Evolutionary conservation across 1,140 invertebrate genomes (phyloP).

Genomic region (Probaryconus sp.): DNA sequence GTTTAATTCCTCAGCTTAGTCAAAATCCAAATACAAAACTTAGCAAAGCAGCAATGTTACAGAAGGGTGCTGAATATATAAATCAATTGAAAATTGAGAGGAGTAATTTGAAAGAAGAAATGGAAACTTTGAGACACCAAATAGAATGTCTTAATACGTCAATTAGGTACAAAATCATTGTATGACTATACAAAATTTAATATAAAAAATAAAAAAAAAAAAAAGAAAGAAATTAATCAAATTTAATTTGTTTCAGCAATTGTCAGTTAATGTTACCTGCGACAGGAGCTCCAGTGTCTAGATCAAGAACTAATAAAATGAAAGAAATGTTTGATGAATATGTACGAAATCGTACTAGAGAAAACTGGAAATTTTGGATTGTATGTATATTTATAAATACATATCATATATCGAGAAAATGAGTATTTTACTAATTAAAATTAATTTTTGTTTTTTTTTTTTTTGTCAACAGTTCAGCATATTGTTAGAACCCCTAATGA

Average conservation of each 20-base stretch:
- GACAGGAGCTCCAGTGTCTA: constrained; percentile 94
- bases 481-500: constrained; percentile 90
- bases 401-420: constrained; percentile 6
- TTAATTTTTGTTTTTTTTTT: constrained; percentile 12
- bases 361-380: constrained; percentile 99
- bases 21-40: constrained; percentile 94
- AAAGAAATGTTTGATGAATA: constrained; percentile 97
- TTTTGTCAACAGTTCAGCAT: constrained; percentile 89
- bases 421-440: background rate
- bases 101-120: constrained; percentile 92
- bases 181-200: background rate
- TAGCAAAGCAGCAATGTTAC: constrained; percentile 97
- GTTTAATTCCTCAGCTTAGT: constrained; percentile 94
- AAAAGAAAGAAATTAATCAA: background rate
- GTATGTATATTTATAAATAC: constrained; percentile 83
- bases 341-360: constrained; percentile 88
- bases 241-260: constrained; percentile 82
- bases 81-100: constrained; percentile 92
- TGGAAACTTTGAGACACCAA: constrained; percentile 90
- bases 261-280: constrained; percentile 96
- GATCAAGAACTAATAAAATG: constrained; percentile 93
- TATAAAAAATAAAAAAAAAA: constrained; percentile 2
- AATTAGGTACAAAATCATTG: constrained; percentile 84
- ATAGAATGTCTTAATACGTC: constrained; percentile 94
- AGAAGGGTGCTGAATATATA: constrained; percentile 98